phyloP scores from a whole-genome alignment of 2,797 vertebrate genomes.

The Sorex maritimensis region DNA sequence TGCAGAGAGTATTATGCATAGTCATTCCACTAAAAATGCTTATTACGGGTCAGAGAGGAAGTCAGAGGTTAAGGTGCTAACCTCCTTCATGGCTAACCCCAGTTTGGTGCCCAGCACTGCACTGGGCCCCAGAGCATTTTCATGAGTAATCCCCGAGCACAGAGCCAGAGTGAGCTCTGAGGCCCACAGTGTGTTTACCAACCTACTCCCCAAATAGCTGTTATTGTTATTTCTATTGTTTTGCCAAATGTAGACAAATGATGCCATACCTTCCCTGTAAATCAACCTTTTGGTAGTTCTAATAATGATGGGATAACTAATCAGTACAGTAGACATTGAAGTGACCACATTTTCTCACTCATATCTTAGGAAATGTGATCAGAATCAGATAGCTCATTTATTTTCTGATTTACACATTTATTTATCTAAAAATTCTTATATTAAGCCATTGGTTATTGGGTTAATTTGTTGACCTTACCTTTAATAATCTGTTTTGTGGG shows the following conservation, averaged over 20 bases:
- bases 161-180: too few species aligned
- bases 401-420: conserved; percentile 54
- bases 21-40: conserved; percentile 36
- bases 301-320: conserved; percentile 28
- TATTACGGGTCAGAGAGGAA: not conserved
- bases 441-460: conserved; percentile 28
- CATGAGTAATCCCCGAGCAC: too few species aligned
- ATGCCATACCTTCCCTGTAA: conserved; percentile 8
- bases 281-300: conserved; percentile 4
- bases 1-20: not conserved
- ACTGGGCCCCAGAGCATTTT: too few species aligned
- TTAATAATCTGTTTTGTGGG: not conserved
- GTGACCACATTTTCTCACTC: conserved; percentile 28
- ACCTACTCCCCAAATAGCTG: not conserved
- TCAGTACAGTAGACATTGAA: not conserved
- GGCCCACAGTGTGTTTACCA: too few species aligned
- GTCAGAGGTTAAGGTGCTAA: too few species aligned
- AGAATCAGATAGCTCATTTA: too few species aligned
- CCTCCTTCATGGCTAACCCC: too few species aligned
- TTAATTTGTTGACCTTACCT: conserved; percentile 52
- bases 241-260: conserved; percentile 26
- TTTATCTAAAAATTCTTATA: conserved; percentile 26
- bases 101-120: too few species aligned
- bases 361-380: conserved; percentile 43
- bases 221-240: not conserved